Percentiles rank a stretch among this genome's conserved stretches.
phyloP scores from a whole-genome alignment of 2,797 vertebrate species.

The Sparus aurata region DNA sequence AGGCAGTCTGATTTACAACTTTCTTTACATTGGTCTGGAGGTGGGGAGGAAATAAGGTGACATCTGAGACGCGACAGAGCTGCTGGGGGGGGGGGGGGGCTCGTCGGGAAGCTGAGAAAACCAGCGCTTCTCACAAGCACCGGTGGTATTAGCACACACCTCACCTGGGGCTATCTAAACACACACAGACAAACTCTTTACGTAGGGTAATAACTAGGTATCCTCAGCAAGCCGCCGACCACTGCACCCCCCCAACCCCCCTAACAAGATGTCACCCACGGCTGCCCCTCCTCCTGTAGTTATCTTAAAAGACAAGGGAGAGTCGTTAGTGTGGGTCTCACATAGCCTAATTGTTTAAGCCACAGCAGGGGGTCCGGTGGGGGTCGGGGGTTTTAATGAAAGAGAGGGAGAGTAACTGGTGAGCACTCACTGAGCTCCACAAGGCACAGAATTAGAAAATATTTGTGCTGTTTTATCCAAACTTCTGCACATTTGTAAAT shows the following conservation, averaged over 20 bases:
- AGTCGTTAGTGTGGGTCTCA: conserved; percentile 78
- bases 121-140: conserved; percentile 70
- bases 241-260: conserved; percentile 22
- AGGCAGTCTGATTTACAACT: conserved; percentile 67
- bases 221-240: conserved; percentile 62
- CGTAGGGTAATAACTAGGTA: conserved; percentile 68
- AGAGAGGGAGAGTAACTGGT: conserved; percentile 45
- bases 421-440: not conserved
- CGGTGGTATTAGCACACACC: conserved; percentile 53
- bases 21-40: conserved; percentile 27
- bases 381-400: conserved; percentile 25
- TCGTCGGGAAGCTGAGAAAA: conserved; percentile 70
- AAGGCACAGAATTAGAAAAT: not conserved
- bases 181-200: conserved; percentile 52
- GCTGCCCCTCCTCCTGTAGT: conserved; percentile 74
- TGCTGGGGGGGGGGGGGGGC: not conserved
- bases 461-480: not conserved
- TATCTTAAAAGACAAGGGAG: conserved; percentile 75
- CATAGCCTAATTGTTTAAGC: conserved; percentile 74
- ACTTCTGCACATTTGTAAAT: conserved; percentile 8
- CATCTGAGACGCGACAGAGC: conserved; percentile 46
- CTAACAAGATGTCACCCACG: conserved; percentile 75
- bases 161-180: conserved; percentile 77
- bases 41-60: conserved; percentile 31
- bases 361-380: conserved; percentile 55